Evolutionary conservation across 2,797 vertebrate genomes (phyloP), one percentile per base, ranked within the genome.

Genomic region (Enteromius afrohamiltoni): DNA sequence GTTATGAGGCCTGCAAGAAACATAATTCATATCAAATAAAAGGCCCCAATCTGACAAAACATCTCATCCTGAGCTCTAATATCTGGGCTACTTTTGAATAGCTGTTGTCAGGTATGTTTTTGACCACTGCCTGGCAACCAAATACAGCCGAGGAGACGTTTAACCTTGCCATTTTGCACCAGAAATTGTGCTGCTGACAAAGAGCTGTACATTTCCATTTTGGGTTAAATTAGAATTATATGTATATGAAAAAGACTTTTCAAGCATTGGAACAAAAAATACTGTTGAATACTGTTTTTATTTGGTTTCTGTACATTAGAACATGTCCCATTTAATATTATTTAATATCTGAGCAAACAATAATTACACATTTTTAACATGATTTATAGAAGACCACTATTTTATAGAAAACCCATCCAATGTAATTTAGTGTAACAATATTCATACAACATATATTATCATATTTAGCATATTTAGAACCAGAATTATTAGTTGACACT

Each of bases 161-260:
- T 77, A 70, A 78, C 82, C 82, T 70, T 83, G 75, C 17, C 81
- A 55, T 77, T 11, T 60, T 77, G 51, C 65, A 40, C 21, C 75
- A 37, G 49, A 77, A 58, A 60, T 55, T 77, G 71, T 47, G 8
- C 14, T 3, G 6, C 74, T 58, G 26, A 83, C 81, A 83, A 69
- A 83, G 6, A 83, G 71, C 49, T 68, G 26, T 21, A 60, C 3
- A 77, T 60, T 60, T 65, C 10, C n/a, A 55, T 76, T 83, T 77
- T 34, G 34, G 6, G 34, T 68, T 47, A 11, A 58, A 77, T 77
- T 68, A 29, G n/a, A 58, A 17, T 31, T 6, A 64, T 29, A 7
- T 26, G 2, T 6, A 14, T 6, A 60, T 5, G 2, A 62, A 62
- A 29, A 26, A 29, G 23, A 13, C 2, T 14, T 62, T 62, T 16